Conservation (phyloP, 2,797 vertebrate genomes). For the Karalla daura region DNA sequence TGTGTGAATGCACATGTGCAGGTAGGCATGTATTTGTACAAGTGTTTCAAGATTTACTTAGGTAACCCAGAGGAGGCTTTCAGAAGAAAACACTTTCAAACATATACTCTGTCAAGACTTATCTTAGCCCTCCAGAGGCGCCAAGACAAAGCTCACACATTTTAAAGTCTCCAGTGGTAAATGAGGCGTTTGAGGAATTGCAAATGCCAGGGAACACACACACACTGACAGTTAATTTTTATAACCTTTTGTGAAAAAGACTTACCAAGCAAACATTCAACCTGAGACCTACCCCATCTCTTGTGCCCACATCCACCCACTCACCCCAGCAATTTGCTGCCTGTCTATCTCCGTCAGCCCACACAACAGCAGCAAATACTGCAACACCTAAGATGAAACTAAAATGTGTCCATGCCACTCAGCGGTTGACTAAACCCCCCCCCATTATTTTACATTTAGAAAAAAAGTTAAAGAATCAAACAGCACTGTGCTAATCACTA, state of each 20-base stretch:
- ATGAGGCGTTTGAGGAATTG: slow-evolving; percentile 83
- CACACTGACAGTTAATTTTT: slow-evolving; percentile 78
- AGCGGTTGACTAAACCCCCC: background rate
- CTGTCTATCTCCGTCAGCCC: slow-evolving; percentile 61
- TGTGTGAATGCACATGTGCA: slow-evolving; percentile 18
- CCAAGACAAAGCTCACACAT: slow-evolving; percentile 80
- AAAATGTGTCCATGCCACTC: slow-evolving; percentile 31
- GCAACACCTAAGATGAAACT: slow-evolving; percentile 28
- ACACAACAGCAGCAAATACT: slow-evolving; percentile 53
- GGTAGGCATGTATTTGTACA: slow-evolving; percentile 45
- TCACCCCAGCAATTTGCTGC: slow-evolving; percentile 55
- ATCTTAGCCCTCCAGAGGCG: slow-evolving; percentile 81
- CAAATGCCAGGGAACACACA: slow-evolving; percentile 73
- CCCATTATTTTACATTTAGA: slow-evolving; percentile 8
- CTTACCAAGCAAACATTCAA: slow-evolving; percentile 70
- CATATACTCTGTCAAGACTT: slow-evolving; percentile 80
- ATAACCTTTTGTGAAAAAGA: slow-evolving; percentile 77
- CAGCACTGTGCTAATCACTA: background rate
- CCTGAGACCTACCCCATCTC: slow-evolving; percentile 60
- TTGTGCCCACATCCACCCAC: slow-evolving; percentile 59
- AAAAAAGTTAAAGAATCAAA: background rate
- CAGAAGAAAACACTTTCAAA: slow-evolving; percentile 71
- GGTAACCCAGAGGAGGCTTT: slow-evolving; percentile 70
- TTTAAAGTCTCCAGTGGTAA: slow-evolving; percentile 79
- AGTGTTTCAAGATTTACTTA: slow-evolving; percentile 68